Percentiles rank a stretch among this genome's conserved stretches.
These are phyloP conservation scores for Spodoptera litura DNA, from an alignment of 1,140 invertebrate genomes.

Conservation along the genomic window DNA sequence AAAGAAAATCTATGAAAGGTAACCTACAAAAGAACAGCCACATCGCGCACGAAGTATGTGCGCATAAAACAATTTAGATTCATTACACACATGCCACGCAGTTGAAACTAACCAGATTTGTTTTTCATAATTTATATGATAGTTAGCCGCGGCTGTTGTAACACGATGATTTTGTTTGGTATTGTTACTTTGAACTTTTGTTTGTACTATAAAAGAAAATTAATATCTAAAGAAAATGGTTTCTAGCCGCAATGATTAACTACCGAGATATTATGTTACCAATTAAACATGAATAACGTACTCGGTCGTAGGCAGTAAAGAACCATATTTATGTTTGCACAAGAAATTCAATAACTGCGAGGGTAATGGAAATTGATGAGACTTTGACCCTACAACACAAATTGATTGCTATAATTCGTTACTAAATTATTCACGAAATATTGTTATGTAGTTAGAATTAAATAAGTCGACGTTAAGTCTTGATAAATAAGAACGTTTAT, in stretches of 20 bases:
- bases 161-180: constrained; percentile 59
- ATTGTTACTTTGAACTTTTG: constrained; percentile 63
- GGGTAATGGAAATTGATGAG: constrained; percentile 29
- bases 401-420: constrained; percentile 4
- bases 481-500: too few species aligned
- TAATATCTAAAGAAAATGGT: constrained; percentile 39
- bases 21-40: constrained; percentile 45
- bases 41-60: constrained; percentile 47
- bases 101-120: constrained; percentile 75
- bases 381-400: constrained; percentile 10
- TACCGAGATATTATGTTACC: constrained; percentile 14
- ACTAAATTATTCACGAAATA: neutral
- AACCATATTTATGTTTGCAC: constrained; percentile 29
- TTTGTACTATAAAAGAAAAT: constrained; percentile 59
- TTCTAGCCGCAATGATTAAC: constrained; percentile 37
- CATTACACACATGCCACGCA: constrained; percentile 68
- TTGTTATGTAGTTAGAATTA: too few species aligned
- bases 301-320: constrained; percentile 16
- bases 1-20: constrained; percentile 38
- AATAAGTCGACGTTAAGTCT: too few species aligned
- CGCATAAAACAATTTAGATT: constrained; percentile 62
- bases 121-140: constrained; percentile 81
- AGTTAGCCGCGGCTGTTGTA: constrained; percentile 64
- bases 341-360: constrained; percentile 38
- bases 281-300: constrained; percentile 35